A percentile compares a stretch with the other conserved stretches of the same genome.
These are phyloP conservation scores for Silvanus unidentatus DNA, from an alignment of 2,888 invertebrate genomes.

Conservation along the genomic window DNA sequence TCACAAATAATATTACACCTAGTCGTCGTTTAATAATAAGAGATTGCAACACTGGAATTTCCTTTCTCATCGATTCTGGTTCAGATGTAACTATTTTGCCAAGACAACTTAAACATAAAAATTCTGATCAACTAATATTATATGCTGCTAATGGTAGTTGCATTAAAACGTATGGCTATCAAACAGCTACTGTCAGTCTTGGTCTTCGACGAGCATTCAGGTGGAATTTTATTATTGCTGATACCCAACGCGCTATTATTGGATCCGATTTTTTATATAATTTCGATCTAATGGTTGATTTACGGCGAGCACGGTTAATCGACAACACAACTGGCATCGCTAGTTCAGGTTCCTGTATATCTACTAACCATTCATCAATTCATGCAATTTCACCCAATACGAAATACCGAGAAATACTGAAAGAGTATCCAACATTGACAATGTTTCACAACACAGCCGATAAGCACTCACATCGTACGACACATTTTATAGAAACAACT, in stretches of 20 bases:
- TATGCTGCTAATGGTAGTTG: neutral
- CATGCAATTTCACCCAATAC: neutral
- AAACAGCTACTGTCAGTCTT: neutral
- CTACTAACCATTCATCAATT: neutral
- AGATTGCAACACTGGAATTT: no score
- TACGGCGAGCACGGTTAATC: no score
- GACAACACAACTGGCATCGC: no score
- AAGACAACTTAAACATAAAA: neutral
- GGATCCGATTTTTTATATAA: neutral
- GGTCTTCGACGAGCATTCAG: neutral
- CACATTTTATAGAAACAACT: conserved; percentile 4
- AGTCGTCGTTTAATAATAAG: no score
- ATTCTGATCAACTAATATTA: neutral
- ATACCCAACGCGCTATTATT: neutral
- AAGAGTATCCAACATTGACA: neutral
- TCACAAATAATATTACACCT: no score
- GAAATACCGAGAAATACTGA: neutral
- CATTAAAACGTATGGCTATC: neutral
- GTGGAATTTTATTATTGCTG: neutral
- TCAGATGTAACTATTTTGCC: neutral
- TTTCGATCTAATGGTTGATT: no score
- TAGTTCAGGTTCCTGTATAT: no score
- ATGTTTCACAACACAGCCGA: neutral
- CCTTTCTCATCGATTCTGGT: neutral
- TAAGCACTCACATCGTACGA: neutral